Evolutionary conservation across 1,140 invertebrate species (phyloP).

Genomic region (Nebria ingens): DNA sequence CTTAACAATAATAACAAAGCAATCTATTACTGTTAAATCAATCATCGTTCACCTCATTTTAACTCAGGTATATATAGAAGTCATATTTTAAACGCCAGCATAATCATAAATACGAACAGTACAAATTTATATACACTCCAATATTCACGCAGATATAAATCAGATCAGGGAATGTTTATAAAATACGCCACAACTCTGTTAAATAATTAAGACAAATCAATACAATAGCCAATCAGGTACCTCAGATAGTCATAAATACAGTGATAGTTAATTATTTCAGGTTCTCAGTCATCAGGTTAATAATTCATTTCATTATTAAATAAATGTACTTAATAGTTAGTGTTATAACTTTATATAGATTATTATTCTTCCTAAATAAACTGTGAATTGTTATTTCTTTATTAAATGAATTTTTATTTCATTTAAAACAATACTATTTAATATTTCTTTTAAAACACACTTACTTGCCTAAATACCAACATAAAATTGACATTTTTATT

Average conservation of each 20-base stretch:
- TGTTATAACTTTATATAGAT: neutral
- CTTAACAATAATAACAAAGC: constrained; percentile 5
- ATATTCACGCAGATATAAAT: neutral
- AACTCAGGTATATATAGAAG: neutral
- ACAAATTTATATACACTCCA: neutral
- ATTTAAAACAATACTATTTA: too few relatives aligned
- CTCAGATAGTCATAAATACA: neutral
- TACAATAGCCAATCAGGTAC: neutral
- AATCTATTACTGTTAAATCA: constrained; percentile 1
- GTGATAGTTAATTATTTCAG: neutral
- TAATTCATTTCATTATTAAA: neutral
- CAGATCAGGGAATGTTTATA: neutral
- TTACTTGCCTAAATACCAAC: too few relatives aligned
- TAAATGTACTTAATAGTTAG: neutral
- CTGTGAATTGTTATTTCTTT: neutral
- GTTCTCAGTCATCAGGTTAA: neutral
- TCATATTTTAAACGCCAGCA: neutral
- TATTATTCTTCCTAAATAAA: neutral
- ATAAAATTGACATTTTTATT: too few relatives aligned
- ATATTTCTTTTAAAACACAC: too few relatives aligned
- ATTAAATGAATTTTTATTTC: too few relatives aligned
- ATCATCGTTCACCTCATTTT: neutral
- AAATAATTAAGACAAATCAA: neutral
- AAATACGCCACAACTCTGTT: neutral
- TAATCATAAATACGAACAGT: neutral